Conservation (phyloP, 2,888 invertebrate species). For the Oligia strigilis region DNA sequence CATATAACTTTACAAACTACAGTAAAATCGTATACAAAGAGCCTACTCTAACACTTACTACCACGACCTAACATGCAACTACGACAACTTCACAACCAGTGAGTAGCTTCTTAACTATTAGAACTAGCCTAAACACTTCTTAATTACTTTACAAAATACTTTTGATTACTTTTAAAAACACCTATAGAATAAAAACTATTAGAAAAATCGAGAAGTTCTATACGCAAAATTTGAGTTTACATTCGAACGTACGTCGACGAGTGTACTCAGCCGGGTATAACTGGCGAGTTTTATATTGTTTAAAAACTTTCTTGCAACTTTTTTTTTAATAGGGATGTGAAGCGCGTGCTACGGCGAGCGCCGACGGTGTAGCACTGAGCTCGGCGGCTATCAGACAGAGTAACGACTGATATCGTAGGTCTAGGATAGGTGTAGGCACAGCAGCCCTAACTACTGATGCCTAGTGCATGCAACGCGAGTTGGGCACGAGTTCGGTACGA, state of each 20-base stretch:
- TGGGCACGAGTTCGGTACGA: conserved; percentile 37
- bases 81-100: conserved; percentile 77
- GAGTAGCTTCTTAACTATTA: conserved; percentile 73
- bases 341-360: conserved; percentile 83
- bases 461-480: conserved; percentile 60
- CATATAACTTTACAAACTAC: conserved; percentile 61
- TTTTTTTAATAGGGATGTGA: conserved; percentile 49
- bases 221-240: conserved; percentile 50
- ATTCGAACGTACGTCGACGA: conserved; percentile 37
- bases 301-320: conserved; percentile 58
- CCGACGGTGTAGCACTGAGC: conserved; percentile 84
- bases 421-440: conserved; percentile 83
- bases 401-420: conserved; percentile 82
- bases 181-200: conserved; percentile 55
- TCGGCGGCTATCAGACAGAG: conserved; percentile 81
- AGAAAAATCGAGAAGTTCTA: conserved; percentile 57
- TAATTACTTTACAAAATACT: conserved; percentile 61
- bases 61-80: conserved; percentile 69
- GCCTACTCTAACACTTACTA: conserved; percentile 69
- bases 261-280: conserved; percentile 33
- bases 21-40: conserved; percentile 71
- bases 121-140: conserved; percentile 66
- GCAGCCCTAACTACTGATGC: conserved; percentile 66
- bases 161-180: conserved; percentile 51
- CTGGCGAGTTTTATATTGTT: conserved; percentile 43